Evolutionary conservation across 1,140 invertebrate species (phyloP).

Genomic region (Pseudachorutes palmiensis): DNA sequence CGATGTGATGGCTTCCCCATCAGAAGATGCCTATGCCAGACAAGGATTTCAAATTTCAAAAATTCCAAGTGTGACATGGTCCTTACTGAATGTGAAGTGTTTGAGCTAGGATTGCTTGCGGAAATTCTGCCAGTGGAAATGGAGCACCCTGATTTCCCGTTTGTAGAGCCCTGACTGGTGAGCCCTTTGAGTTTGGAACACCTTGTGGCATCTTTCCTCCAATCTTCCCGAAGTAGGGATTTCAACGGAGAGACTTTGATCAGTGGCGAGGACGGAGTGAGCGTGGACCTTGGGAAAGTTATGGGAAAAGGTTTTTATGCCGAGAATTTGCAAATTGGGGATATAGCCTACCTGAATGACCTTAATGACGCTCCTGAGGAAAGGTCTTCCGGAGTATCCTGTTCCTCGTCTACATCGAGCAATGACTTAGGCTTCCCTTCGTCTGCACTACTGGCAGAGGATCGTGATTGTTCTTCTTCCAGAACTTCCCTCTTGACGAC

Average conservation of each 20-base stretch:
- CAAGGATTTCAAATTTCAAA: not conserved
- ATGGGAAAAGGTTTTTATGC: not conserved
- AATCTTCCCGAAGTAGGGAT: slow-evolving; percentile 67
- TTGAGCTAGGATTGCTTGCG: not conserved
- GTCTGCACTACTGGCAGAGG: not conserved
- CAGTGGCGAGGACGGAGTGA: slow-evolving; percentile 42
- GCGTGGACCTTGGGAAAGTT: slow-evolving; percentile 16
- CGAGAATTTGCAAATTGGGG: not conserved
- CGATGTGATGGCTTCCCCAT: slow-evolving; percentile 35
- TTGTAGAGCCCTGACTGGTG: not conserved
- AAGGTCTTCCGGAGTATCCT: slow-evolving; percentile 35
- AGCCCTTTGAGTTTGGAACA: not conserved
- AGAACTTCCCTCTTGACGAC: slow-evolving; percentile 37
- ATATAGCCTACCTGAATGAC: slow-evolving; percentile 20
- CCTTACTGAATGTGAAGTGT: slow-evolving; percentile 5
- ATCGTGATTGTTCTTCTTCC: slow-evolving; percentile 28
- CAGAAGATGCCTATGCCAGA: no score
- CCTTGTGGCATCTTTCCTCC: slow-evolving; percentile 48
- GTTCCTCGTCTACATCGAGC: slow-evolving; percentile 24
- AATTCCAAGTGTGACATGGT: slow-evolving; percentile 1
- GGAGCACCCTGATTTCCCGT: not conserved
- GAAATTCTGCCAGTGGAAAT: not conserved
- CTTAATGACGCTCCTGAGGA: slow-evolving; percentile 26
- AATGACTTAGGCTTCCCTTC: not conserved
- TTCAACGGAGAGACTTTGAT: slow-evolving; percentile 75